Evolutionary conservation across 2,797 vertebrate species (phyloP), one percentile per base, ranked within the genome.

Genomic region (Crocodylus rhombifer): DNA sequence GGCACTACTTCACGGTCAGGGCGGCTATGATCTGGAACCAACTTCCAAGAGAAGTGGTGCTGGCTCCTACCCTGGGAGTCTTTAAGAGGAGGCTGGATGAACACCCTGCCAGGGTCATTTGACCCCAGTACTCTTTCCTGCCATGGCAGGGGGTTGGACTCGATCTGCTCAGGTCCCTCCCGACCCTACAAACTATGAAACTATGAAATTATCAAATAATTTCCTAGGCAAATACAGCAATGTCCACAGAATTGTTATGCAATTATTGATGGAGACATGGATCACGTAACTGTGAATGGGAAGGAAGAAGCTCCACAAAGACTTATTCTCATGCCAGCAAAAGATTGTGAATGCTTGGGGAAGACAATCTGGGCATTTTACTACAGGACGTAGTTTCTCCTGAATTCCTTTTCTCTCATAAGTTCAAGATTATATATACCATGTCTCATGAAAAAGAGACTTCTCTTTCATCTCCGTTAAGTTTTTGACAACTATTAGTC

Each of bases 301-400:
- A 65, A 83, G 5, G 60, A 87, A 61, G 63, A 69, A 91, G 77
- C 78, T 71, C 23, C 20, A 89, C 84, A 55, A 76, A 62, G 80
- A 90, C 33, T 0, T 13, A 2, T 86, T 65, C 77, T 79, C 76
- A 75, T 58, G 28, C 65, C 67, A 60, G 87, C 36, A 69, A 36
- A 69, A 67, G 63, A 80, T 4, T 64, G 56, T 76, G 42, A 86
- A 77, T 3, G 14, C 18, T 10, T 61, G 30, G 18, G 36, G 14
- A 33, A 23, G 18, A 69, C 36, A 36, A 69, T 36, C 36, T 75
- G 28, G 13, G 80, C 25, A 57, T 62, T 86, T 10, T 75, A 30
- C 33, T 36, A 51, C 61, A 84, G 25, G 36, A 33, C 55, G 36
- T 69, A 87, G 51, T 42, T 90, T 69, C 23, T 86, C 73, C 87